phyloP scores from a whole-genome alignment of 2,113 vertebrate species.

The Mesoclemmys tuberculata region DNA sequence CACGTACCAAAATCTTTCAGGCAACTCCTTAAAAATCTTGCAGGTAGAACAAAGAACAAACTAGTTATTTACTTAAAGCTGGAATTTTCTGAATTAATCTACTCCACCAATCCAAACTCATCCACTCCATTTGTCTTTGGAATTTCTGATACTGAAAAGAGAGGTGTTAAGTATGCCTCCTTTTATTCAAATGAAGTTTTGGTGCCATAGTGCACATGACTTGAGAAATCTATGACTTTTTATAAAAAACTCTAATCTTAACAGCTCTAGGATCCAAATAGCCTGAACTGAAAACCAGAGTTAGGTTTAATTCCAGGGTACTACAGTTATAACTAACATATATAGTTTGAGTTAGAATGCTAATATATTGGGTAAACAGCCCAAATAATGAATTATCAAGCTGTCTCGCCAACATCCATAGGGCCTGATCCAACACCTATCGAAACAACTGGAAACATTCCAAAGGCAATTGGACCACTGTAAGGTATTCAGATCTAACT shows the following conservation, averaged over 20 bases:
- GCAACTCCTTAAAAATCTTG: conserved; percentile 52
- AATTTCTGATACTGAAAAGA: not conserved
- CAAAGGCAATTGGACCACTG: not conserved
- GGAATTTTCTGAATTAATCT: not conserved
- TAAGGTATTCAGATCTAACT: not conserved
- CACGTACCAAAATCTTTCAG: conserved; percentile 50
- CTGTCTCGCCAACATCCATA: too few species aligned
- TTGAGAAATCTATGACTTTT: not conserved
- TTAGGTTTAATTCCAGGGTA: not conserved
- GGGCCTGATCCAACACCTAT: not conserved
- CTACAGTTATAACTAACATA: not conserved
- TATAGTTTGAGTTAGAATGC: not conserved
- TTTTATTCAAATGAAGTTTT: conserved; percentile 1
- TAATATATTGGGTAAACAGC: not conserved
- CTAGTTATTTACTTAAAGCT: not conserved
- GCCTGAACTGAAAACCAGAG: not conserved
- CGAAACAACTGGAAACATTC: not conserved
- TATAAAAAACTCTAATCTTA: not conserved
- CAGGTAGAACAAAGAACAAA: not conserved
- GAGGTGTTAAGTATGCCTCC: not conserved
- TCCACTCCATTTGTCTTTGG: not conserved
- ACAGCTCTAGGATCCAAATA: not conserved
- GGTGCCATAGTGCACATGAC: not conserved
- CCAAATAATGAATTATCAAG: not conserved
- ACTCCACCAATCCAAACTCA: not conserved